These are phyloP conservation scores for Anthoscopus minutus DNA, from an alignment of 2,113 vertebrate genomes.

Conservation along the genomic window DNA sequence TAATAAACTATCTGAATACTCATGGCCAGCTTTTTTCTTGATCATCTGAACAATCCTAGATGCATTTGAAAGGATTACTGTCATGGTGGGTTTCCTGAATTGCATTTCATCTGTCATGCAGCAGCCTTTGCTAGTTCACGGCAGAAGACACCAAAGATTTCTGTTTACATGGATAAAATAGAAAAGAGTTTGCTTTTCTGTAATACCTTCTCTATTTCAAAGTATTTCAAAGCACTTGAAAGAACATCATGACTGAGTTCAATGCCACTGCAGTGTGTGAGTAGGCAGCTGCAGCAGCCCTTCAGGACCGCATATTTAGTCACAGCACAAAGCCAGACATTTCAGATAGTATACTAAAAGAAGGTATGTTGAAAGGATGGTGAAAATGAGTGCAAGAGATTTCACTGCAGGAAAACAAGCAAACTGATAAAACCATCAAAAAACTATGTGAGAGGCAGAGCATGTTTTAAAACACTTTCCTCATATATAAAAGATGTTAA, in stretches of 20 bases:
- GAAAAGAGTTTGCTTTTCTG: slow-evolving; percentile 28
- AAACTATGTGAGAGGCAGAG: not conserved
- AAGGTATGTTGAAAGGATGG: slow-evolving; percentile 7
- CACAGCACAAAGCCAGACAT: not conserved
- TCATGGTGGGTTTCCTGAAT: slow-evolving; percentile 7
- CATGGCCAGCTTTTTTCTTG: not conserved
- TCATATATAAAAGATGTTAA: not conserved
- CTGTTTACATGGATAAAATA: slow-evolving; percentile 50
- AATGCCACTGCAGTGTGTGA: not conserved
- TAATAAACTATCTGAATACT: not conserved
- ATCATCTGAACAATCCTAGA: not conserved
- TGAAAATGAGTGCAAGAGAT: not conserved
- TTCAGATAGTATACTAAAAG: not conserved
- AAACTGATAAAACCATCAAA: slow-evolving; percentile 15
- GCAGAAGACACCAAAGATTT: slow-evolving; percentile 31
- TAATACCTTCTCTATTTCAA: slow-evolving; percentile 14
- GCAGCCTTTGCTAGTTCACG: slow-evolving; percentile 37
- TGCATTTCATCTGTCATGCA: slow-evolving; percentile 14
- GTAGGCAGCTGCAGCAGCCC: not conserved
- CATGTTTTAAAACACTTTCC: not conserved
- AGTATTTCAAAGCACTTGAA: slow-evolving; percentile 39
- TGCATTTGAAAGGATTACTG: slow-evolving; percentile 15
- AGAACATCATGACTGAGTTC: slow-evolving; percentile 23
- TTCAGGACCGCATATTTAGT: slow-evolving; percentile 23
- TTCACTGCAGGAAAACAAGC: slow-evolving; percentile 2